Percentiles rank a stretch among this genome's conserved stretches.
These are phyloP conservation scores for Dallia pectoralis DNA, from an alignment of 2,797 vertebrate species.

Conservation along the genomic window DNA sequence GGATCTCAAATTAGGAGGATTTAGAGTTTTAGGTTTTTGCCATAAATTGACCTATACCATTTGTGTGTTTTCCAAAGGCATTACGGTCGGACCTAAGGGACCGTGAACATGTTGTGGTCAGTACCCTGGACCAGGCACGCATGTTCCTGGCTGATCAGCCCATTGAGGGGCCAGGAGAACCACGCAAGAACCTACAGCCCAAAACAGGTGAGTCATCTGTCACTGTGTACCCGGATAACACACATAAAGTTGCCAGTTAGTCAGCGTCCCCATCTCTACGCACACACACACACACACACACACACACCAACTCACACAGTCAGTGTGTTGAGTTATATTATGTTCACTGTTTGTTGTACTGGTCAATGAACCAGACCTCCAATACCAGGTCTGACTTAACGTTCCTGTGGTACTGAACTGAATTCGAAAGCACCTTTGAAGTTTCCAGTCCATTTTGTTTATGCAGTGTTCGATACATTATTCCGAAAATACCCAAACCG, in stretches of 20 bases:
- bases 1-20: not conserved
- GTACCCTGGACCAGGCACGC: constrained; percentile 88
- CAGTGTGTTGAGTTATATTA: not conserved
- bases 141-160: constrained; percentile 95
- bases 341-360: no score
- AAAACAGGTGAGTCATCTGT: constrained; percentile 78
- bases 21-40: not conserved
- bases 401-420: no score
- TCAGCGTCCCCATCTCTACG: no score
- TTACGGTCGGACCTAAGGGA: constrained; percentile 88
- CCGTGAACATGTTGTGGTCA: constrained; percentile 84
- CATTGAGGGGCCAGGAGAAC: constrained; percentile 94
- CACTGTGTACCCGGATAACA: not conserved
- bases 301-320: not conserved
- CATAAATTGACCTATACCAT: not conserved
- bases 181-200: constrained; percentile 85
- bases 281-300: not conserved
- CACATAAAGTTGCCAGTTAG: not conserved
- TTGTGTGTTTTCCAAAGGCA: constrained; percentile 63
- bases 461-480: not conserved
- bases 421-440: not conserved
- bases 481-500: not conserved
- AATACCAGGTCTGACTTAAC: no score
- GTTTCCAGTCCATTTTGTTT: not conserved
- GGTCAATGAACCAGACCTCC: no score